Conservation (phyloP, 2,888 invertebrate species). For the Lasioglossum marginatum region DNA sequence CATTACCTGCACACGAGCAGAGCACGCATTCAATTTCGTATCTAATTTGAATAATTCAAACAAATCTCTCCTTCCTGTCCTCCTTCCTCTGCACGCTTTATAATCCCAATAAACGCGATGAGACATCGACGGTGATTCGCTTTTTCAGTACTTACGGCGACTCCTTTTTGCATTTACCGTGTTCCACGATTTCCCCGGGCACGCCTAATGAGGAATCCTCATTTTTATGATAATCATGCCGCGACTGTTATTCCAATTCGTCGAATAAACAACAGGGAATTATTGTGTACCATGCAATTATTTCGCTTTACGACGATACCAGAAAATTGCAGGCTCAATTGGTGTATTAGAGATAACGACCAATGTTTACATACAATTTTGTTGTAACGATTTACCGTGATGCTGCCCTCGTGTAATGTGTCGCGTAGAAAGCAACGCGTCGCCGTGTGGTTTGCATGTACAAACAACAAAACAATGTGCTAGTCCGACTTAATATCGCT, state of each 20-base stretch:
- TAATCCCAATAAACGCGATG: slow-evolving; percentile 82
- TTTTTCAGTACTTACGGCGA: slow-evolving; percentile 56
- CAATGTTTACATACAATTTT: slow-evolving; percentile 18
- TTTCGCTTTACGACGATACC: slow-evolving; percentile 9
- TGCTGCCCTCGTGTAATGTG: not conserved
- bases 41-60: slow-evolving; percentile 84
- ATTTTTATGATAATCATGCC: slow-evolving; percentile 23
- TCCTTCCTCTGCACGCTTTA: slow-evolving; percentile 83
- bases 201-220: slow-evolving; percentile 56
- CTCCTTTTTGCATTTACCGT: slow-evolving; percentile 46
- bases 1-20: slow-evolving; percentile 84
- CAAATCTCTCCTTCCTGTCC: slow-evolving; percentile 84
- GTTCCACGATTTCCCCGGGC: slow-evolving; percentile 44
- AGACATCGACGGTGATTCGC: slow-evolving; percentile 76
- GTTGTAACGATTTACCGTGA: not conserved
- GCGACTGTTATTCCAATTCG: slow-evolving; percentile 33
- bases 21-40: slow-evolving; percentile 84
- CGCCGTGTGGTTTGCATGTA: not conserved
- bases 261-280: slow-evolving; percentile 16
- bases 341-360: slow-evolving; percentile 27
- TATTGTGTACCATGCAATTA: slow-evolving; percentile 25
- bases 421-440: not conserved
- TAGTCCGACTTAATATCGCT: not conserved
- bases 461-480: not conserved
- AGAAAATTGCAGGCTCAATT: slow-evolving; percentile 14